Base-by-base conservation (phyloP, 2,113 vertebrate species). In the Misgurnus anguillicaudatus region DNA sequence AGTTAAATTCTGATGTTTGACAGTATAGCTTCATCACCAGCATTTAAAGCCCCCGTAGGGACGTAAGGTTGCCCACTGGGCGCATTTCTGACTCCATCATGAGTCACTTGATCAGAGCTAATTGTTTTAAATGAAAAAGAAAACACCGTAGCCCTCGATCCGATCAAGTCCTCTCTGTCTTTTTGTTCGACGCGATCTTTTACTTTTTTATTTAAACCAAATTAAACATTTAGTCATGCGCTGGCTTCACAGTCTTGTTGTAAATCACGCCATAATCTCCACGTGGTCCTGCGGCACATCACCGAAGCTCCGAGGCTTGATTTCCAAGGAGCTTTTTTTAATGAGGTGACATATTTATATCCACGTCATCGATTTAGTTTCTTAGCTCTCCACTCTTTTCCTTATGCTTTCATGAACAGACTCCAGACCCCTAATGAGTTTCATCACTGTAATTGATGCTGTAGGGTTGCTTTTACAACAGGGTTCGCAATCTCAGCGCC, bases 391-490 rank as follows among this genome's bases (percentile, higher is more conserved):
- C 53, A n/a, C 53, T 71, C 36, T 41, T 60, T 76, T 70, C 19
- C 78, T 39, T n/a, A 65, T 31, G 63, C 63, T 79, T 76, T 21
- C 69, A 74, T 75, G 79, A 67, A 81, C 64, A 71, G 69, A n/a
- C 48, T 64, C 45, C 69, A 73, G 68, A 84, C 73, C 80, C 79
- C 83, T 81, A 62, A 84, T 70, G 75, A 75, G 47, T 81, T 80
- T 73, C 75, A 80, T 77, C 61, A 58, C 31, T 75, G 73, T 81
- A 84, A 78, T 78, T 79, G 71, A 78, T 81, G 65, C 77, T 80
- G 68, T 71, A 45, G 47, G 47, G 60, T 45, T 79, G 75, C 19
- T 75, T 79, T 79, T n/a, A 69, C 41, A 41, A 24, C 75, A 42
- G 68, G 69, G 53, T 64, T 67, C 64, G 9, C 47, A 51, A 19